Evolutionary conservation across 2,113 vertebrate species (phyloP).

Genomic region (Alouatta palliata): DNA sequence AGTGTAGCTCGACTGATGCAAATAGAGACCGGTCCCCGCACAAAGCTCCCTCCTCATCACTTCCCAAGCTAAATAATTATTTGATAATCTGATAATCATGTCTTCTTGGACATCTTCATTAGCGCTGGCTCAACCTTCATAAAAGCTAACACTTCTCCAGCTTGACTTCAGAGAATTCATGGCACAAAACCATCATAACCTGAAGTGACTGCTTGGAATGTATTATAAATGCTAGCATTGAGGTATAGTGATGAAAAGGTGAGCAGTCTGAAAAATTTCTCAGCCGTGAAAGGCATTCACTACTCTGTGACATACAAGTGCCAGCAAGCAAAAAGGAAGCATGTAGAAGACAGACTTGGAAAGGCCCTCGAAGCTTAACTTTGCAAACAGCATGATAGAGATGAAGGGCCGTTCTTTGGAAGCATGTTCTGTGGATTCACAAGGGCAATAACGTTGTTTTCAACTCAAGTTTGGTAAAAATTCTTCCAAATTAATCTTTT

Average conservation of each 20-base stretch:
- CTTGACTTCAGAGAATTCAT: background rate
- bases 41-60: background rate
- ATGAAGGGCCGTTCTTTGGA: background rate
- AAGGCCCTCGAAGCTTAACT: background rate
- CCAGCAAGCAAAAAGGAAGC: background rate
- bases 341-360: background rate
- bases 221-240: background rate
- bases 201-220: background rate
- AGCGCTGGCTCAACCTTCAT: background rate
- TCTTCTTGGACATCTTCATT: background rate
- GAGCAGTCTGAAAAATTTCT: background rate
- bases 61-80: background rate
- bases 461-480: background rate
- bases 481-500: background rate
- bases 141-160: background rate
- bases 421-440: background rate
- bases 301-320: background rate
- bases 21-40: background rate
- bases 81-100: background rate
- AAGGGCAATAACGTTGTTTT: background rate
- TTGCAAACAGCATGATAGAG: background rate
- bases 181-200: background rate
- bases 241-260: background rate
- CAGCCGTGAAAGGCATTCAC: background rate
- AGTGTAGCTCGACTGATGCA: accelerated